Conservation (phyloP, 1,140 invertebrate genomes). For the Procambarus clarkii region DNA sequence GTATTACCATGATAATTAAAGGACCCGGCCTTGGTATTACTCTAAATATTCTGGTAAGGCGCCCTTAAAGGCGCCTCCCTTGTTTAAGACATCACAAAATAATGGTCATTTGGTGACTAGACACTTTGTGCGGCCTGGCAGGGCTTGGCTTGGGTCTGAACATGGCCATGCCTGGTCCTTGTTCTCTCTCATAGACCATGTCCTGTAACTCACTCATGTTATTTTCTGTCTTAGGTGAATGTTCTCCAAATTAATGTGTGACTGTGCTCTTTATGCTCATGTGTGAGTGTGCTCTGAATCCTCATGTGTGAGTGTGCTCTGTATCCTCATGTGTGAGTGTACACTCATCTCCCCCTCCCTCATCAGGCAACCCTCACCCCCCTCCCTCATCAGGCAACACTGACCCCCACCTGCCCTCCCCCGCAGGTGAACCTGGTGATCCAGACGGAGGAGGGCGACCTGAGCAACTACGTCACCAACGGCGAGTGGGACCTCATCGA, state of each 20-base stretch:
- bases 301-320: too few relatives aligned
- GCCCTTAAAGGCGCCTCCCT: too few relatives aligned
- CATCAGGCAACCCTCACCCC: background rate
- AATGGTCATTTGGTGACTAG: too few relatives aligned
- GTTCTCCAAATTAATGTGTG: background rate
- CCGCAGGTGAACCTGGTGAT: slow-evolving; percentile 74
- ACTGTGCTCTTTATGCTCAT: background rate
- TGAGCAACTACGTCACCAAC: slow-evolving; percentile 78
- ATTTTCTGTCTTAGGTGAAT: background rate
- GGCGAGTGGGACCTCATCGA: slow-evolving; percentile 81
- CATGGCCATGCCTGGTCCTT: too few relatives aligned
- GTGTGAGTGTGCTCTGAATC: too few relatives aligned
- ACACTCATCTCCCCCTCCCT: background rate
- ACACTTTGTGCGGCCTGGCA: too few relatives aligned
- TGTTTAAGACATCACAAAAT: too few relatives aligned
- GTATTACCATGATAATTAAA: too few relatives aligned
- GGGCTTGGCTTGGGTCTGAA: too few relatives aligned
- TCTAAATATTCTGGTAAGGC: too few relatives aligned
- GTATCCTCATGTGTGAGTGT: background rate
- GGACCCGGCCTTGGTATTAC: too few relatives aligned
- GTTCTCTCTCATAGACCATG: background rate
- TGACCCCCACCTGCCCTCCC: too few relatives aligned
- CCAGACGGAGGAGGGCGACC: slow-evolving; percentile 74
- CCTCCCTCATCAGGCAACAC: background rate
- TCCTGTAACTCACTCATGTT: background rate